A percentile compares a stretch with the other conserved stretches of the same genome.
Evolutionary conservation across 2,113 vertebrate species (phyloP).

Genomic region (Tringa solitaria): DNA sequence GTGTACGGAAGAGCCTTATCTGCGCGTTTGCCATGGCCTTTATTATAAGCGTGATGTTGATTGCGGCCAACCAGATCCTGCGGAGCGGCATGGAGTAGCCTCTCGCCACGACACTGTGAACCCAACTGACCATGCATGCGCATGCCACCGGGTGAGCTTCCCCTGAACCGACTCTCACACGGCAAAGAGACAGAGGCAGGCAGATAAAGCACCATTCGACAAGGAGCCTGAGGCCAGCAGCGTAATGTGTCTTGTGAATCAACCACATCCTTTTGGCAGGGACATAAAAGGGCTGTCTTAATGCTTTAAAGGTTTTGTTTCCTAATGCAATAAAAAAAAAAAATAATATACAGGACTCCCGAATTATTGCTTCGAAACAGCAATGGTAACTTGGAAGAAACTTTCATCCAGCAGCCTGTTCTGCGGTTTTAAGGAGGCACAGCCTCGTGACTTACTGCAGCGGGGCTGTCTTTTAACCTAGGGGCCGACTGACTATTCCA

Average conservation of each 20-base stretch:
- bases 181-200: slow-evolving; percentile 29
- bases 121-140: slow-evolving; percentile 83
- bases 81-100: slow-evolving; percentile 97
- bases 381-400: slow-evolving; percentile 18
- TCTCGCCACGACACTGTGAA: slow-evolving; percentile 74
- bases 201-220: neutral
- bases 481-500: neutral
- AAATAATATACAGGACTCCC: slow-evolving; percentile 73
- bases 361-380: slow-evolving; percentile 42
- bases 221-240: slow-evolving; percentile 78
- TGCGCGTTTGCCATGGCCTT: slow-evolving; percentile 99
- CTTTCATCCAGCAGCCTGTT: neutral
- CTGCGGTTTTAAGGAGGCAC: neutral
- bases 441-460: neutral
- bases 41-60: slow-evolving; percentile 99
- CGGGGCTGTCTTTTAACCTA: neutral
- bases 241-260: slow-evolving; percentile 73
- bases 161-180: slow-evolving; percentile 66
- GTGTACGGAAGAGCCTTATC: slow-evolving; percentile 98
- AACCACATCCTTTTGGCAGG: slow-evolving; percentile 87
- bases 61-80: slow-evolving; percentile 99
- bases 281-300: slow-evolving; percentile 98
- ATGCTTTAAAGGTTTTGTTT: slow-evolving; percentile 86
- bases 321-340: slow-evolving; percentile 90
- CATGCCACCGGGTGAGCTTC: slow-evolving; percentile 82